Conservation (phyloP, 2,113 vertebrate species). For the Ia io region DNA sequence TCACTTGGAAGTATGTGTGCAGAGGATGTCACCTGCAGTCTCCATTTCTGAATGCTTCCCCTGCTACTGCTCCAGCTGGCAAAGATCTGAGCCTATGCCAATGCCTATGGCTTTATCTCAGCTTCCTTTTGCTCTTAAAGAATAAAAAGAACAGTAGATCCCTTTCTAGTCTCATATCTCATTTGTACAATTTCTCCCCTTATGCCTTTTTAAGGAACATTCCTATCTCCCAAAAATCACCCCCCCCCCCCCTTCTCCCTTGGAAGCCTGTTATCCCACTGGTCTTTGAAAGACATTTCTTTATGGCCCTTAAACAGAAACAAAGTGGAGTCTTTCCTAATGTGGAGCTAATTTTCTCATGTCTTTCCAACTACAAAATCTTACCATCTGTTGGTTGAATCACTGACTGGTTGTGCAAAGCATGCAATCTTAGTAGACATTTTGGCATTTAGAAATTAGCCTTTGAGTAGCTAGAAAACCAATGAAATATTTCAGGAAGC, state of each 20-base stretch:
- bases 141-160: neutral
- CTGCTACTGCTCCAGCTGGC: neutral
- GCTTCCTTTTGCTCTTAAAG: neutral
- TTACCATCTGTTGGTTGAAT: neutral
- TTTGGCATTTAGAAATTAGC: neutral
- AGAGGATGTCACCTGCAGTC: neutral
- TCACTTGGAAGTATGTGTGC: neutral
- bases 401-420: neutral
- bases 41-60: neutral
- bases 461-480: neutral
- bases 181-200: neutral
- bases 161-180: neutral
- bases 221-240: neutral
- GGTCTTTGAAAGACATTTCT: neutral
- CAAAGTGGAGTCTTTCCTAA: neutral
- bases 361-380: neutral
- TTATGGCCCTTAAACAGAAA: neutral
- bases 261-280: neutral
- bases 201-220: neutral
- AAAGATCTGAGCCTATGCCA: neutral
- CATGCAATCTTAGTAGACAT: neutral
- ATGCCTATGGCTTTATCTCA: neutral
- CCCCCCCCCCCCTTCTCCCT: fast-evolving
- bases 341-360: neutral
- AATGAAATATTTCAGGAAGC: neutral